Conservation (phyloP, 1,140 invertebrate genomes). For the Trigoniulus corallinus region DNA sequence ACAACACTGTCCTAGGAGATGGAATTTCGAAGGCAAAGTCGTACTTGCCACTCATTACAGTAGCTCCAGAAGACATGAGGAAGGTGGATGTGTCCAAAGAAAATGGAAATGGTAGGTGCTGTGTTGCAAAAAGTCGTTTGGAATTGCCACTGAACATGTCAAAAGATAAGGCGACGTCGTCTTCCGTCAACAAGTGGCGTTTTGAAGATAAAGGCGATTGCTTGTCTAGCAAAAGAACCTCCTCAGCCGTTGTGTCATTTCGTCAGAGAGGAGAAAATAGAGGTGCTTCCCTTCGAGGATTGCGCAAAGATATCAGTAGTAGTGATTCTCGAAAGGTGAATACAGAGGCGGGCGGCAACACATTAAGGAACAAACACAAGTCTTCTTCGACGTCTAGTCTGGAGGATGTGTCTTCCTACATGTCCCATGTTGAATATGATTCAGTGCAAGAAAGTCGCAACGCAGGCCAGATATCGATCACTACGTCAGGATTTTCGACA, state of each 20-base stretch:
- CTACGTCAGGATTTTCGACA: background rate
- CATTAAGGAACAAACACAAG: background rate
- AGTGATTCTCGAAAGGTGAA: background rate
- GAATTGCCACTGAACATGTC: background rate
- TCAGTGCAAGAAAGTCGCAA: conserved; percentile 3
- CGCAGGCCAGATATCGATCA: too few species aligned
- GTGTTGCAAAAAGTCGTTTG: background rate
- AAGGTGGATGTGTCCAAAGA: background rate
- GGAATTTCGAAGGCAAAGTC: background rate
- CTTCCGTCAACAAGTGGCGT: background rate
- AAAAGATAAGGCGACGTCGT: background rate
- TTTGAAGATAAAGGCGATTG: background rate
- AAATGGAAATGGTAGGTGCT: too few species aligned
- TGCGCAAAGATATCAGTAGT: too few species aligned
- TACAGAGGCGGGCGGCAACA: background rate
- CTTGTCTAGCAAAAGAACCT: background rate
- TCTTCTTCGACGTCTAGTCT: conserved; percentile 19
- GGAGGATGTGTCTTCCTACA: conserved; percentile 22
- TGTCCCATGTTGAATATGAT: conserved; percentile 13
- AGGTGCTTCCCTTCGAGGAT: background rate
- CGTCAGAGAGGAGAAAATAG: background rate
- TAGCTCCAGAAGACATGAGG: background rate
- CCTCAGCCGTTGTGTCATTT: background rate
- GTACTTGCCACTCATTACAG: background rate
- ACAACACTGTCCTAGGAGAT: too few species aligned